These are phyloP conservation scores for Nannoperca australis DNA, from an alignment of 2,797 vertebrate species.

Conservation along the genomic window DNA sequence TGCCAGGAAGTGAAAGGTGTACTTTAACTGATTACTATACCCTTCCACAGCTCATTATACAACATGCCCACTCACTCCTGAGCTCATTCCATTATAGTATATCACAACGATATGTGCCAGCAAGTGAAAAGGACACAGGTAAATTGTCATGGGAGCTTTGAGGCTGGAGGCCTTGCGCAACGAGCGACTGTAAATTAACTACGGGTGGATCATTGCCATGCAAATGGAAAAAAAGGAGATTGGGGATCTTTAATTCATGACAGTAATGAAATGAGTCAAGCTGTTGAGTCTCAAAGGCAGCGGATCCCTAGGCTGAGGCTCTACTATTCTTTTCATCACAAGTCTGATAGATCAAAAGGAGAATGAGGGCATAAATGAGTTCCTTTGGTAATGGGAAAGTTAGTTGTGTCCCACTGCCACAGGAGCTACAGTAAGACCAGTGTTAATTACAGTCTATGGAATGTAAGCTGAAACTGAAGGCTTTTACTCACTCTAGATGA, in stretches of 20 bases:
- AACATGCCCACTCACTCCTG: slow-evolving; percentile 51
- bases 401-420: slow-evolving; percentile 50
- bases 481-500: slow-evolving; percentile 14
- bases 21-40: slow-evolving; percentile 56
- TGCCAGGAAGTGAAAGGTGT: slow-evolving; percentile 35
- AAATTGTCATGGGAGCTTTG: slow-evolving; percentile 71
- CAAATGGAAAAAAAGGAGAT: slow-evolving; percentile 51
- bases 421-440: slow-evolving; percentile 21
- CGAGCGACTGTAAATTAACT: slow-evolving; percentile 71
- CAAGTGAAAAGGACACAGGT: slow-evolving; percentile 77
- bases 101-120: slow-evolving; percentile 60
- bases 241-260: slow-evolving; percentile 81
- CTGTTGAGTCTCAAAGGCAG: slow-evolving; percentile 76
- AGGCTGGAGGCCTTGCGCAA: slow-evolving; percentile 61
- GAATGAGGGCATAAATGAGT: slow-evolving; percentile 59
- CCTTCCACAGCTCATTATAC: slow-evolving; percentile 63
- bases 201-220: slow-evolving; percentile 57
- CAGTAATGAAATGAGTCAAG: slow-evolving; percentile 82
- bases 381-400: slow-evolving; percentile 62
- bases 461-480: slow-evolving; percentile 7
- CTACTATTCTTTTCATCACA: slow-evolving; percentile 74
- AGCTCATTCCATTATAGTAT: slow-evolving; percentile 57
- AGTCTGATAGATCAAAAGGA: slow-evolving; percentile 69
- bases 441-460: slow-evolving; percentile 53
- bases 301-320: slow-evolving; percentile 50